Base-by-base conservation (phyloP, 2,113 vertebrate species). In the Chionis minor region DNA sequence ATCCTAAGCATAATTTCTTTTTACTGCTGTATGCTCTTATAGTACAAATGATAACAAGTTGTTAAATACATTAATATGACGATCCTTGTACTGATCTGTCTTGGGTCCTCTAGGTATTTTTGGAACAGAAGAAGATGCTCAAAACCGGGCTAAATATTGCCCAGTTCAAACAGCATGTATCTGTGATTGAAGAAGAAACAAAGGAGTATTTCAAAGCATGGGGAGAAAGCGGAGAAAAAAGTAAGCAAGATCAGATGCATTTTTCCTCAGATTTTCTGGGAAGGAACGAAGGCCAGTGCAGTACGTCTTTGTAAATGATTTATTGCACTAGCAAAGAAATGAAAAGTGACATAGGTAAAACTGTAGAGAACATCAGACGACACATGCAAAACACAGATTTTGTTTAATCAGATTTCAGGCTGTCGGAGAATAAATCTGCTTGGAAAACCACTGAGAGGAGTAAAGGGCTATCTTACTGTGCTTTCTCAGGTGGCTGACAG, bases 41-140 rank as follows among this genome's bases (percentile, higher is more conserved):
- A 74, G 40, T 70, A 38, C 22, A 72, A 56, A 69, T 67, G 19
- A 12, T 28, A 47, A 0, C 14, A 66, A n/a, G 4, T 51, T 88
- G 8, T 74, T 80, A 75, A 33, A 79, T n/a, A 54, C 15, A n/a
- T 61, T 47, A 59, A 40, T 44, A 32, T 28, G 20, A 35, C 42
- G 38, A 44, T 45, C 6, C 5, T 70, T 84, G 24, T 74, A 47
- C 32, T 88, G 61, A 92, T 21, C 30, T 93, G 7, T 78, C 35
- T 85, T 84, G 62, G 6, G 86, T 79, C 20, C 69, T 82, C 7
- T 94, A 99, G 99, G 38, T 99, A 66, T 99, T 99, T 97, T 97
- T 99, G 98, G 99, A 99, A 92, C 99, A 99, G 95, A 99, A 99
- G 98, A 99, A 99, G 97, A 99, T 99, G 98, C 94, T 99, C 89